phyloP scores from a whole-genome alignment of 2,797 vertebrate genomes.

The Sebastes cheni region DNA sequence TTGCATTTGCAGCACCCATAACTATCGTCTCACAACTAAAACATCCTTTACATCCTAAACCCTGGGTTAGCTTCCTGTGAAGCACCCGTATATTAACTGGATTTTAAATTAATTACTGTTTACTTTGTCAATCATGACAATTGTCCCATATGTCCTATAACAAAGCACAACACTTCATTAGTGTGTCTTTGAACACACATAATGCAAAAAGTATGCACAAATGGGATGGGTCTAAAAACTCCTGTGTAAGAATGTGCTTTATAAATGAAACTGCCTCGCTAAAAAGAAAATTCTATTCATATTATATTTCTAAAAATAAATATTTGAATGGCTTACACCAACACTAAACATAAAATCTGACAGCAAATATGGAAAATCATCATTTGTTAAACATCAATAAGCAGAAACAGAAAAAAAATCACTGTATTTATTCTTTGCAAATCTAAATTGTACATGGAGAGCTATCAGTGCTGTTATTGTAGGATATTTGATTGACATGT shows the following conservation, averaged over 20 bases:
- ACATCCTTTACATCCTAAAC: conserved; percentile 6
- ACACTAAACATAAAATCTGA: not conserved
- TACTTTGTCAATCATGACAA: not conserved
- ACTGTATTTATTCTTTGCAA: not conserved
- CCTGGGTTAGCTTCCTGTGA: not conserved
- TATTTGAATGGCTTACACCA: not conserved
- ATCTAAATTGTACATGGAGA: not conserved
- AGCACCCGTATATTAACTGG: not conserved
- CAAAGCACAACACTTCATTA: not conserved
- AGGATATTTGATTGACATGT: conserved; percentile 20
- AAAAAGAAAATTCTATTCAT: not conserved
- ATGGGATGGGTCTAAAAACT: not conserved
- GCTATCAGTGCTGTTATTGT: not conserved
- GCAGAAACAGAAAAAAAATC: not conserved
- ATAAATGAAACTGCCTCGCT: not conserved
- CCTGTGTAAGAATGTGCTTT: not conserved
- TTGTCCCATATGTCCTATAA: not conserved
- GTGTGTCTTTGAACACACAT: not conserved
- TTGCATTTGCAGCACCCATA: conserved; percentile 23
- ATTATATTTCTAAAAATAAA: not conserved
- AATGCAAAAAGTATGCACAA: not conserved
- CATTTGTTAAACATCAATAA: not conserved
- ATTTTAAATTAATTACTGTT: not conserved
- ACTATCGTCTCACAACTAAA: conserved; percentile 17
- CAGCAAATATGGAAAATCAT: not conserved